Percentiles rank a stretch among this genome's conserved stretches.
Conservation (phyloP, 2,888 invertebrate species). For the Tiliacea aurago region DNA sequence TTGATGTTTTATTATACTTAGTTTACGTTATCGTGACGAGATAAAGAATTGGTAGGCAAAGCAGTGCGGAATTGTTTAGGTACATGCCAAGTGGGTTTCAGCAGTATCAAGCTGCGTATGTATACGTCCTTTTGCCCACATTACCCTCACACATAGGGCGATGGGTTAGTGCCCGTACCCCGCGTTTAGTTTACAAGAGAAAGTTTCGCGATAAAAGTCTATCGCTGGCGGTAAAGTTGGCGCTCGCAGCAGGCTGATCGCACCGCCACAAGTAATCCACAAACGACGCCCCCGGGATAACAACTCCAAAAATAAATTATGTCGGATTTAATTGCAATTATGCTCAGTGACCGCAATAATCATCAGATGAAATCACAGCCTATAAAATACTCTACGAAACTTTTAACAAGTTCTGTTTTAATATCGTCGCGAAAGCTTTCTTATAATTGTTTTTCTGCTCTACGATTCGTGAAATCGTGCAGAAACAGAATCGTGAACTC, state of each 20-base stretch:
- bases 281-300: constrained; percentile 67
- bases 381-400: constrained; percentile 52
- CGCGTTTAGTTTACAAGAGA: constrained; percentile 51
- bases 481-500: constrained; percentile 47
- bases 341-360: constrained; percentile 72
- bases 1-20: neutral
- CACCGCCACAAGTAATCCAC: constrained; percentile 62
- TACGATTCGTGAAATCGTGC: constrained; percentile 52
- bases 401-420: constrained; percentile 64
- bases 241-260: constrained; percentile 56
- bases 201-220: constrained; percentile 68
- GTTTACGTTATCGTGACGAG: too few species aligned
- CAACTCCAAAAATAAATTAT: constrained; percentile 73
- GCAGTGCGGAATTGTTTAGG: neutral
- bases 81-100: neutral
- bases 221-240: constrained; percentile 61
- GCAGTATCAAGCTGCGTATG: neutral
- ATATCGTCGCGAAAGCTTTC: constrained; percentile 56
- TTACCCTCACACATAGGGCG: constrained; percentile 36
- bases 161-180: constrained; percentile 23
- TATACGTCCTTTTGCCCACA: constrained; percentile 8
- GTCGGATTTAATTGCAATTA: constrained; percentile 75
- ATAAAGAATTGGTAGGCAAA: neutral
- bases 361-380: constrained; percentile 68
- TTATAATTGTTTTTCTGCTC: constrained; percentile 67